Evolutionary conservation across 2,797 vertebrate genomes (phyloP).

Genomic region (Hydrocynus forskahlii): DNA sequence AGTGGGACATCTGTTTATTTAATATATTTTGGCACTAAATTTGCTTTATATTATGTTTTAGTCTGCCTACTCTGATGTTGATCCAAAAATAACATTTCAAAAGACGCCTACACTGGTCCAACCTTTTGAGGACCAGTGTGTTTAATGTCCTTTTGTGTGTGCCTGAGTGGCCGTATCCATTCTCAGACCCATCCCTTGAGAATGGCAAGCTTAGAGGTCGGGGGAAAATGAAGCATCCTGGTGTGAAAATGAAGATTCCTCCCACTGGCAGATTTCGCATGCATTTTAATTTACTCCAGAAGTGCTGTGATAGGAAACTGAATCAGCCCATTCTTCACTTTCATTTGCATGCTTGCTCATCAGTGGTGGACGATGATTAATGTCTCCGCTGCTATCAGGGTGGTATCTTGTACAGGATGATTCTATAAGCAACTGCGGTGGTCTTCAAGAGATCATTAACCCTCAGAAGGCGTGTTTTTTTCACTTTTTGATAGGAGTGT

Average conservation of each 20-base stretch:
- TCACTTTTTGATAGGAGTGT: too few relatives aligned
- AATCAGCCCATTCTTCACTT: conserved; percentile 10
- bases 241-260: conserved; percentile 1
- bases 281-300: conserved; percentile 21
- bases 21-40: too few relatives aligned
- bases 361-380: conserved; percentile 11
- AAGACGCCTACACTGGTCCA: too few relatives aligned
- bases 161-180: not conserved
- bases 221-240: conserved; percentile 1
- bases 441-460: not conserved
- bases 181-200: not conserved
- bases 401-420: not conserved
- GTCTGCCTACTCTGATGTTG: too few relatives aligned
- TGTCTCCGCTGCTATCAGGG: conserved; percentile 9
- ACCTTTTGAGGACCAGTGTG: not conserved
- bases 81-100: not conserved
- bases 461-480: not conserved
- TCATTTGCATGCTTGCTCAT: conserved; percentile 1
- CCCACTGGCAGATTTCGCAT: not conserved
- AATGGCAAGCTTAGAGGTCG: not conserved
- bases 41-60: too few relatives aligned
- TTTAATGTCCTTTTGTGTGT: not conserved
- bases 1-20: too few relatives aligned
- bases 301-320: not conserved
- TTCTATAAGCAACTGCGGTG: not conserved